phyloP scores from a whole-genome alignment of 2,797 vertebrate species.

The Tokudaia tokunoshimensis region DNA sequence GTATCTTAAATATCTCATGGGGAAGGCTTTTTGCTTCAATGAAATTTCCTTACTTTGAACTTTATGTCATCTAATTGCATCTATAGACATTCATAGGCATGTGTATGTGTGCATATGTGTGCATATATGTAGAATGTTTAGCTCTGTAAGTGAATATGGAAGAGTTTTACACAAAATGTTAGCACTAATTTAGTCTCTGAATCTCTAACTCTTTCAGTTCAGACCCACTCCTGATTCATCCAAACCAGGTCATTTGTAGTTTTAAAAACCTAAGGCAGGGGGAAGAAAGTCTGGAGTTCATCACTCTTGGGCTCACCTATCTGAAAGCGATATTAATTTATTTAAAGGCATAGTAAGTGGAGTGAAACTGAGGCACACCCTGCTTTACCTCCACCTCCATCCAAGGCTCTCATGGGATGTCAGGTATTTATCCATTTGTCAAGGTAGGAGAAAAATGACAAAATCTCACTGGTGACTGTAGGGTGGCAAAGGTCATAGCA shows the following conservation, averaged over 20 bases:
- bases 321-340: neutral
- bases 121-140: neutral
- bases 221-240: neutral
- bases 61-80: neutral
- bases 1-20: neutral
- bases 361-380: neutral
- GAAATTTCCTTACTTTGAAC: neutral
- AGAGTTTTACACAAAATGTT: conserved; percentile 43
- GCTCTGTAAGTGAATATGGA: neutral
- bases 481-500: neutral
- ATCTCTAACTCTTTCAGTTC: neutral
- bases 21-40: conserved; percentile 7
- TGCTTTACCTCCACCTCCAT: neutral
- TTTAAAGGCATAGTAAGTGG: conserved; percentile 8
- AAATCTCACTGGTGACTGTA: neutral
- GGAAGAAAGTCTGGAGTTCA: neutral
- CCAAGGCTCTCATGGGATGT: neutral
- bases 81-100: neutral
- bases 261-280: neutral
- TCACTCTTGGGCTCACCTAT: neutral
- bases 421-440: neutral
- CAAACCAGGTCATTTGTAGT: conserved; percentile 25
- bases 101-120: neutral
- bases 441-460: neutral
- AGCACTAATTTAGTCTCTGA: neutral